Base-by-base conservation (phyloP, 2,113 vertebrate species). In the Lophius piscatorius region DNA sequence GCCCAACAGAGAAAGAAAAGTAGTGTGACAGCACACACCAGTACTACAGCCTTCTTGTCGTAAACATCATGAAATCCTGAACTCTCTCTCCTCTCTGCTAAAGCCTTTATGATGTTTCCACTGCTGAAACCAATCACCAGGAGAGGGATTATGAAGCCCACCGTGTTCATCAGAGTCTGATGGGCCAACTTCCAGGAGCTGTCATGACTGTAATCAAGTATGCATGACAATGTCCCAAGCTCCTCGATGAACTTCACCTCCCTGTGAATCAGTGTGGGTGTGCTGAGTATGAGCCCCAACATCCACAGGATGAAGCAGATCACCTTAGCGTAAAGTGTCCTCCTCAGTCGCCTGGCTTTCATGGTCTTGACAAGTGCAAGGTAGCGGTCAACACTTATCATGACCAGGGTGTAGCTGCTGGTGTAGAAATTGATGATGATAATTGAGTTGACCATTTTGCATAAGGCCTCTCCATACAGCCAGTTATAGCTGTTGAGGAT, bases 361-460 rank as follows among this genome's bases (percentile, higher is more conserved):
- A 98, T 94, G 21, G 94, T 93, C 76, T 93, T 94, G 58, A 94
- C 95, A 12, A 99, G 83, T 0, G 93, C 97, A 22, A 98, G 75
- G 70, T 98, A 98, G 55, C 96, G 95, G 67, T 99, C 96, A 0
- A 96, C 77, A 50, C 96, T 97, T 10, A 98, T 94, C 77, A 96
- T 89, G 26, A 93, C 92, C 31, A 98, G 78, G 54, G 96, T 93
- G 74, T 88, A 95, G 72, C 94, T 91, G 79, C 95, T 98, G 38
- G 92, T 86, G 68, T 94, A 97, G 36, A 93, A 83, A 67, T 98
- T 98, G 83, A 95, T 81, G 21, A 52, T 18, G 21, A 90, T 81
- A 50, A 92, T 23, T 6, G 90, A 17, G 47, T 92, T 97, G 71
- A 97, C 72, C 0, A 85, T 47, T 55, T 94, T 94, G 74, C 96